Evolutionary conservation across 2,797 vertebrate genomes (phyloP).

Genomic region (Phalloptychus januarius): DNA sequence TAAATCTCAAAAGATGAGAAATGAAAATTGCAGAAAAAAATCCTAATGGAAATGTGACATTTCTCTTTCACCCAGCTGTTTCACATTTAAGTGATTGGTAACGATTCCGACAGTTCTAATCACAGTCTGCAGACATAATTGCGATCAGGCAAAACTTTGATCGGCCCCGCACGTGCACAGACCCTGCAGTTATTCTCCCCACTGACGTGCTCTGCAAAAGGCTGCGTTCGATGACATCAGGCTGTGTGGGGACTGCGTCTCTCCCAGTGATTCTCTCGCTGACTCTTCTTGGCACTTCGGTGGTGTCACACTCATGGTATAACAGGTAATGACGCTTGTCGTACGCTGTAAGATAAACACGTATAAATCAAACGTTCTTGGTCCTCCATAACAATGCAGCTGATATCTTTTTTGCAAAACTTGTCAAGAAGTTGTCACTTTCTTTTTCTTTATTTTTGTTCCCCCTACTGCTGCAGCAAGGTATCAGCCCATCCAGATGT

Average conservation of each 20-base stretch:
- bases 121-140: neutral
- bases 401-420: slow-evolving; percentile 14
- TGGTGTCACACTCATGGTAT: slow-evolving; percentile 3
- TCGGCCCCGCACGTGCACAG: neutral
- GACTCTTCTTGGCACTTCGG: slow-evolving; percentile 10
- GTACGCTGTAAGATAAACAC: slow-evolving; percentile 12
- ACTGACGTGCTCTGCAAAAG: slow-evolving; percentile 19
- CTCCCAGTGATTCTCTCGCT: slow-evolving; percentile 17
- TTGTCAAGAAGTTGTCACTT: slow-evolving; percentile 14
- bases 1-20: neutral
- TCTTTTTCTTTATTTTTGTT: neutral
- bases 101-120: neutral
- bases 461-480: slow-evolving; percentile 6
- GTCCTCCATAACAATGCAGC: slow-evolving; percentile 5
- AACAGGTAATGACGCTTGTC: slow-evolving; percentile 25
- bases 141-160: neutral
- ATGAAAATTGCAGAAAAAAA: neutral
- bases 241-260: slow-evolving; percentile 22
- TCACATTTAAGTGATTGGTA: neutral
- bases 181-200: slow-evolving; percentile 17
- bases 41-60: neutral
- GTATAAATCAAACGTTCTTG: neutral
- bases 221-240: slow-evolving; percentile 12
- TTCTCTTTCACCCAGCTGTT: slow-evolving; percentile 5
- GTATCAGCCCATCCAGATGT: slow-evolving; percentile 68